Evolutionary conservation across 2,797 vertebrate species (phyloP), one percentile per base, ranked within the genome.

Genomic region (Rousettus madagascariensis): DNA sequence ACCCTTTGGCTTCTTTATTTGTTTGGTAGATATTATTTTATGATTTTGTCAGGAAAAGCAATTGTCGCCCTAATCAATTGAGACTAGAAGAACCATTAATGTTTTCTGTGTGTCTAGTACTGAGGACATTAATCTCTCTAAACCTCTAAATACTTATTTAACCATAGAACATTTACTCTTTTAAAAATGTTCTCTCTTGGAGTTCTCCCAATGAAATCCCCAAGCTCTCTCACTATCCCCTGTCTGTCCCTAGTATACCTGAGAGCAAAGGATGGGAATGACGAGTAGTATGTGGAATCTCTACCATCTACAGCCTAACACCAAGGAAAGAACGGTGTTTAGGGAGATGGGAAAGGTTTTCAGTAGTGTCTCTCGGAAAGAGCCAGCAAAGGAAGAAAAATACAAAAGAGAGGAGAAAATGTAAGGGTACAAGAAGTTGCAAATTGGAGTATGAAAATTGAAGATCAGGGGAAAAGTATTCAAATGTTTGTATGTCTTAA

Each of bases 31-130:
- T n/a, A 84, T 53, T 46, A 68, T 74, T 90, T 86, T 90, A 95
- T 16, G 2, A 85, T 87, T 95, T 88, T 94, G 36, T 95, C 20
- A 71, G 86, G 79, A 36, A 92, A 94, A 49, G 15, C 13, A 59
- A 74, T 33, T 86, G 36, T 75, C 38, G 57, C 12, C 5, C 46
- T 53, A 57, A 92, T 84, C 41, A 72, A 51, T 69, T 41, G 36
- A 94, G 9, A 19, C 38, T 82, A 33, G 46, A 85, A 86, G 41
- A 87, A 77, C n/a, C 36, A 12, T 22, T 69, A n/a, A 3, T 90
- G 30, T 63, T 82, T 20, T 69, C 85, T 72, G 26, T 46, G 1
- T 84, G 24, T 82, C 41, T 80, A 85, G 26, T 55, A 33, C 49
- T 57, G 16, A 88, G 2, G 10, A n/a, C 13, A 57, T 49, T 78